Conservation (phyloP, 2,888 invertebrate genomes). For the Globia sparganii region DNA sequence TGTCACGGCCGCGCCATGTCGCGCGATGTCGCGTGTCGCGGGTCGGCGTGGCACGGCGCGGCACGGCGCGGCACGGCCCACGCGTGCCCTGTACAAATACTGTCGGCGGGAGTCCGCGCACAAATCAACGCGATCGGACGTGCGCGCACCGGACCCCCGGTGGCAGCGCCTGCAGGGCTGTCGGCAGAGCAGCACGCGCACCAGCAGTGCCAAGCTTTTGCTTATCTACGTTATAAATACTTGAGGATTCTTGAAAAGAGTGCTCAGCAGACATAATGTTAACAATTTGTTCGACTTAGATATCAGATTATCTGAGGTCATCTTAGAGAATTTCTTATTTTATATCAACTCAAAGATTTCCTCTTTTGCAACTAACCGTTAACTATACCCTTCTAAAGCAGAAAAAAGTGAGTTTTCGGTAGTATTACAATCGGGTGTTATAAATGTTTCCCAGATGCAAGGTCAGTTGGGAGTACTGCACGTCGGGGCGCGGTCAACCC, state of each 20-base stretch:
- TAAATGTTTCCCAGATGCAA: conserved; percentile 35
- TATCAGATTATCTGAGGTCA: not conserved
- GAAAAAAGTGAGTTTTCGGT: not conserved
- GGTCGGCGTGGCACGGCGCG: conserved; percentile 60
- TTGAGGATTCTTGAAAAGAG: not conserved
- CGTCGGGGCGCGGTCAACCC: conserved; percentile 73
- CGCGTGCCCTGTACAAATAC: conserved; percentile 86
- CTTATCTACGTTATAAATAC: not conserved
- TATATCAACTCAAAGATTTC: not conserved
- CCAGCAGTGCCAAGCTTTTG: not conserved
- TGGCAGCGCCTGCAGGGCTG: conserved; percentile 79
- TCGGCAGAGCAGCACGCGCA: not conserved
- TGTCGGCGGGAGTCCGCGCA: conserved; percentile 88
- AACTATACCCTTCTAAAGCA: not conserved
- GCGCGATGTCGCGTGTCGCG: conserved; percentile 59
- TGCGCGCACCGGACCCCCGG: conserved; percentile 81
- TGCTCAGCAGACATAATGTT: not conserved
- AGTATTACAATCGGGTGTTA: not conserved
- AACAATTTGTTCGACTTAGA: not conserved
- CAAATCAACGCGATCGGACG: conserved; percentile 87
- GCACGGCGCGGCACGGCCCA: conserved; percentile 70
- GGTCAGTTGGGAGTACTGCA: not conserved
- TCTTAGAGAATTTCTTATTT: not conserved
- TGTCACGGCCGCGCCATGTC: conserved; percentile 39
- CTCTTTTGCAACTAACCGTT: not conserved